These are phyloP conservation scores for Stegophylla sp. DNA, from an alignment of 2,888 invertebrate species.

Conservation along the genomic window DNA sequence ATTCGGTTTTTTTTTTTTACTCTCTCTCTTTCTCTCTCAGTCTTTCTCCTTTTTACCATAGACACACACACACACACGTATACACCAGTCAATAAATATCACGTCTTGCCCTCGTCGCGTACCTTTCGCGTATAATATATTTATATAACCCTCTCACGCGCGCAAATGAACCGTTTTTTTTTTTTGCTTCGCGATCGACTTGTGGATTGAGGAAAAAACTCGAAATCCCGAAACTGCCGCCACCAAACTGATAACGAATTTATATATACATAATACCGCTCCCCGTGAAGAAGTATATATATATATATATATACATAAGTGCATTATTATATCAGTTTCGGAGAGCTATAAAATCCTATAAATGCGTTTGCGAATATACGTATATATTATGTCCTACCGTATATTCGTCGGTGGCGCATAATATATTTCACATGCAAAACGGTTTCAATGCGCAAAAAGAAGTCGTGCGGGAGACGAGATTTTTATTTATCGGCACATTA, in stretches of 20 bases:
- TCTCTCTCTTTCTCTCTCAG: neutral
- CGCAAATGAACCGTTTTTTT: neutral
- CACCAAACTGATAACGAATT: conserved; percentile 18
- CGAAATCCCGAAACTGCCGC: conserved; percentile 1
- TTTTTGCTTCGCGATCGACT: neutral
- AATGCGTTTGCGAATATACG: no score
- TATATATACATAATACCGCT: neutral
- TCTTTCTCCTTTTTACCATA: neutral
- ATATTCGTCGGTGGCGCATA: neutral
- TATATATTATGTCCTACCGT: no score
- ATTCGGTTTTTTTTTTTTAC: conserved; percentile 6
- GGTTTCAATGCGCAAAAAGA: conserved; percentile 17
- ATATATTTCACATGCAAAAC: neutral
- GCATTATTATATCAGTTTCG: conserved; percentile 20
- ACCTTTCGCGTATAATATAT: neutral
- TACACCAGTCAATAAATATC: neutral
- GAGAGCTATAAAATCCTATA: conserved; percentile 5
- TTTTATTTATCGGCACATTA: conserved; percentile 35
- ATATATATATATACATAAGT: neutral
- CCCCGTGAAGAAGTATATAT: neutral
- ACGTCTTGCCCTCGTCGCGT: neutral
- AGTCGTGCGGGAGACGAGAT: conserved; percentile 26
- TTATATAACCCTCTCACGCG: neutral
- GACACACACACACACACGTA: neutral
- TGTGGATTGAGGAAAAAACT: conserved; percentile 26